These are phyloP conservation scores for Erpobdella octoculata DNA, from an alignment of 2,888 invertebrate species.

Conservation along the genomic window DNA sequence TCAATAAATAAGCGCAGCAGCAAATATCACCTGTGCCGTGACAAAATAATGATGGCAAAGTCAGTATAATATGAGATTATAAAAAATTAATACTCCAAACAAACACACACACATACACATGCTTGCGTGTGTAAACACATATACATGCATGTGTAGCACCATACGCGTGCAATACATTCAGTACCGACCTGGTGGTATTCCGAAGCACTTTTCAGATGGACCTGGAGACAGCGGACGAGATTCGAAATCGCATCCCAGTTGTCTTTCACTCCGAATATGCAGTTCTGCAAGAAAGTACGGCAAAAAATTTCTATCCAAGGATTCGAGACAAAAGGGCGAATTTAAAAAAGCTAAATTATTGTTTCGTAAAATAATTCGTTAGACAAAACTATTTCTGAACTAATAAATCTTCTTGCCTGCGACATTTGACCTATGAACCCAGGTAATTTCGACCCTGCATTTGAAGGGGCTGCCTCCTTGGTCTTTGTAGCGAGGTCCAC, in stretches of 20 bases:
- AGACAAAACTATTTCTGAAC: not conserved
- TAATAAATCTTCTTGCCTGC: not conserved
- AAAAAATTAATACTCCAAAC: no score
- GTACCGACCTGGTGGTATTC: constrained; percentile 37
- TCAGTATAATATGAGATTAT: no score
- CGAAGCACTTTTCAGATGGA: constrained; percentile 37
- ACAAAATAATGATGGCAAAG: not conserved
- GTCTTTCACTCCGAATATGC: constrained; percentile 37
- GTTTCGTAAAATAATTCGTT: no score
- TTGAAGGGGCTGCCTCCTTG: not conserved
- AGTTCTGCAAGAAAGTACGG: constrained; percentile 33
- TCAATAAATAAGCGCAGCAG: not conserved
- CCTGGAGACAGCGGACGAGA: constrained; percentile 35
- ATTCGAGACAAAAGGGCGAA: no score
- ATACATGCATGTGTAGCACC: no score
- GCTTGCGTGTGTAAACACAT: no score
- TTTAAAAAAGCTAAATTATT: no score
- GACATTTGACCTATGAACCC: constrained; percentile 24
- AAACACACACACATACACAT: no score
- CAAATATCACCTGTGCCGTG: not conserved
- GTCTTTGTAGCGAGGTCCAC: not conserved
- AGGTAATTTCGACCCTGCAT: constrained; percentile 11
- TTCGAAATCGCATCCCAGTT: constrained; percentile 37
- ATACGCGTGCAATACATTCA: not conserved
- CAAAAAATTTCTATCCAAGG: not conserved